Evolutionary conservation across 2,797 vertebrate species (phyloP).

Genomic region (Pseudocheirus occidentalis): DNA sequence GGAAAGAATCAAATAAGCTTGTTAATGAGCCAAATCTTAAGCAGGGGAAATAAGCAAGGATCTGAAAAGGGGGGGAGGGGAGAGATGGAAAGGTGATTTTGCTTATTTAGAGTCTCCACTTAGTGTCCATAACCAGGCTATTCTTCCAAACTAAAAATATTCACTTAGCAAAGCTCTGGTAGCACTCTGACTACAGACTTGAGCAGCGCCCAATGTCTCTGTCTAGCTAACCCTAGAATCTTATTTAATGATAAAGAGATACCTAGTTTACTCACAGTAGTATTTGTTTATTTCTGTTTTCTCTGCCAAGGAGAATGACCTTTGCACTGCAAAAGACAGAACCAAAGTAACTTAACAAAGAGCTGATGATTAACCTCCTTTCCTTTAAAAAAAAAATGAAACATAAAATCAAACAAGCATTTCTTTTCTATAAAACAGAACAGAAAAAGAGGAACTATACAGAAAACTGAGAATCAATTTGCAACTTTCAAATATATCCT

Average conservation of each 20-base stretch:
- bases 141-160: neutral
- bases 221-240: neutral
- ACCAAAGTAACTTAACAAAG: neutral
- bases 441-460: neutral
- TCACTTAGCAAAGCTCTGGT: neutral
- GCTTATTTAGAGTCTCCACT: conserved; percentile 76
- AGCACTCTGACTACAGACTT: neutral
- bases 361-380: neutral
- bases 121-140: conserved; percentile 58
- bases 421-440: neutral
- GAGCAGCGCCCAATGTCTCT: neutral
- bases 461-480: no score
- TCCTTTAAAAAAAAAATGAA: neutral
- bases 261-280: neutral
- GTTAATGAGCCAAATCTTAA: conserved; percentile 81
- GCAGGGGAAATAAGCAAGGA: conserved; percentile 67
- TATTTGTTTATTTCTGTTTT: neutral
- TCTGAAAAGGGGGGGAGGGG: conserved; percentile 66
- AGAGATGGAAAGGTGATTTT: conserved; percentile 74
- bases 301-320: neutral
- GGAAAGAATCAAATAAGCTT: conserved; percentile 86
- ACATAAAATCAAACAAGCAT: neutral
- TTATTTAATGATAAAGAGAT: neutral
- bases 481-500: neutral
- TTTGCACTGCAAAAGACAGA: neutral